Base-by-base conservation (phyloP, 30 jellyfish, hydroid and myxozoan species). In the Clytia hemisphaerica region DNA sequence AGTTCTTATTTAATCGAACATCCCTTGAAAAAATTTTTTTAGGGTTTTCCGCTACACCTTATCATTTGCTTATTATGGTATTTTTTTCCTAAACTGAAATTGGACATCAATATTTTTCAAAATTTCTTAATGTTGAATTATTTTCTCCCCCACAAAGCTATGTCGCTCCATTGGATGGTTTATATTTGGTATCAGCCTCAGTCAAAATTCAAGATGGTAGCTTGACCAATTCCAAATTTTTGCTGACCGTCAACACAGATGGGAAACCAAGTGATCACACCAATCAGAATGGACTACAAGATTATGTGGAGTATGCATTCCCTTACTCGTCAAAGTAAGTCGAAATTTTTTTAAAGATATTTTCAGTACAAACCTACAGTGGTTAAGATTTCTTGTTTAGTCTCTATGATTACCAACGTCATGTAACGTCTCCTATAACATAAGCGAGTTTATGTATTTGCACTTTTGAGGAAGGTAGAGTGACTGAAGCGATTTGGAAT, bases 201-300 rank as follows among this genome's bases (percentile, higher is more conserved):
- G 25, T 87, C 81, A 87, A 79, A 57, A 42, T 87, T 60, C 75
- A 76, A 35, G 64, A 66, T 19, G 97, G 94, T 10, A 75, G 95
- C 10, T 62, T 69, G 12, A 59, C 38, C 1, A 64, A 61, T 24
- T 81, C 97, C 33, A 71, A 75, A n/a, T 87, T 72, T 66, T 58
- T 77, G 2, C 37, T 66, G 21, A 87, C 71, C 45, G 72, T 79
- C 37, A 93, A 88, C 15, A 25, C 80, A n/a, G 76, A 87, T 72
- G 75, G 76, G 28, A 74, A 61, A 26, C 97, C 97, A 18, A 71
- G 74, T 0, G 37, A 74, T 0, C 61, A 24, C 19, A 34, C 54
- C 44, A 50, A 68, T 38, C 77, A 71, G 50, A 87, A 87, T 67
- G 97, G 93, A 10, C 37, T 87, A 27, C 82, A 75, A 71, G 97